Evolutionary conservation across 2,113 vertebrate species (phyloP), one percentile per base, ranked within the genome.

Genomic region (Zosterops japonicus): DNA sequence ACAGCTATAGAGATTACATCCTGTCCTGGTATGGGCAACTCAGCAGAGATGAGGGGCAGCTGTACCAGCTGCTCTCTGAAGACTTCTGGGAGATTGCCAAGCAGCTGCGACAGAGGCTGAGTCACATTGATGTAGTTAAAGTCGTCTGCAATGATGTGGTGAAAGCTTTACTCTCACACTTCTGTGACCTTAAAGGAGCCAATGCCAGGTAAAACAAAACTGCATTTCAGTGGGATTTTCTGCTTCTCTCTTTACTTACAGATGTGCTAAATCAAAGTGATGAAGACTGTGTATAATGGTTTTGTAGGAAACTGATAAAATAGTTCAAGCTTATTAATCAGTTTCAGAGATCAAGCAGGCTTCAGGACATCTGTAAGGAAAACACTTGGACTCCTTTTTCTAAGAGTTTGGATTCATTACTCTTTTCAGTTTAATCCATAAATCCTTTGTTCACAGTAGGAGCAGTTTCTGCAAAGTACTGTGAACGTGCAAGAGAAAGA

Each of bases 121-220:
- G 98, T 77, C 98, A 99, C 52, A 97, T 99, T 50, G 99, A 99
- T 96, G 93, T 99, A 21, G 99, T 99, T 92, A 99, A 98, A 80
- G 97, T 99, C 56, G 99, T 99, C 96, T 99, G 99, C 97, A 98
- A 97, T 33, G 99, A 99, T 97, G 98, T 98, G 49, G 99, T 99
- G 86, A 98, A 98, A 90, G 98, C 98, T 97, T 97, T 99, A 20
- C 98, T 99, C 87, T 95, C 98, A 3, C 99, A 99, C 90, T 99
- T 99, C 98, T 99, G 99, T 94, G 99, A 99, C 97, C 99, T 99
- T 95, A 99, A 99, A 97, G 98, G 98, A 80, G 99, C 99, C 22
- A 98, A 98, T 42, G 94, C 98, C 97, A 99, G 99, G 99, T 99
- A 98, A 97, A 78, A 11, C 12, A 53, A 56, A 68, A 22, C 4